phyloP scores from a whole-genome alignment of 2,113 vertebrate genomes.

The Toxotes chatareus region DNA sequence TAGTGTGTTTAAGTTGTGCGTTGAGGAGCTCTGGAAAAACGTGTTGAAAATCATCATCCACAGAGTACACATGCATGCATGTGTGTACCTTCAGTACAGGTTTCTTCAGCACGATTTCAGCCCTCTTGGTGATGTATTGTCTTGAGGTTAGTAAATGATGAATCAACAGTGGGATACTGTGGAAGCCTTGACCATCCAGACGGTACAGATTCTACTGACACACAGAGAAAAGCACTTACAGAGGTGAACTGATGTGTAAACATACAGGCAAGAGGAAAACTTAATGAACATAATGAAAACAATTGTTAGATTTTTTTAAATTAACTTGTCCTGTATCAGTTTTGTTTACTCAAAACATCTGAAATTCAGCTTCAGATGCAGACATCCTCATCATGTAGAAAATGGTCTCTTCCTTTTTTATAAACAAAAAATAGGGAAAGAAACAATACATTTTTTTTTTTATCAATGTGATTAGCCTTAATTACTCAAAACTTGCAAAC shows the following conservation, averaged over 20 bases:
- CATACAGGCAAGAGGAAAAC: neutral
- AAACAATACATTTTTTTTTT: neutral
- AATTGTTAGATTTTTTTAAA: neutral
- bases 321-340: neutral
- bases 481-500: too few relatives aligned
- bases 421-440: neutral
- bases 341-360: neutral
- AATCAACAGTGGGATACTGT: slow-evolving; percentile 89
- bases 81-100: slow-evolving; percentile 86
- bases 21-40: neutral
- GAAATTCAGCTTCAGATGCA: neutral
- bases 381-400: neutral
- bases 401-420: neutral
- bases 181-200: slow-evolving; percentile 92
- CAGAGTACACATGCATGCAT: neutral
- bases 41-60: neutral
- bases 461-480: too few relatives aligned
- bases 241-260: neutral
- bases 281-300: neutral
- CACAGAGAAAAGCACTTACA: slow-evolving; percentile 40
- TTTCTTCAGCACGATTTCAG: slow-evolving; percentile 85
- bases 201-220: slow-evolving; percentile 90
- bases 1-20: neutral
- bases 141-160: slow-evolving; percentile 86
- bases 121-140: slow-evolving; percentile 91